A percentile compares a stretch with the other conserved stretches of the same genome.
phyloP scores from a whole-genome alignment of 2,113 vertebrate genomes.

The Meleagris gallopavo region DNA sequence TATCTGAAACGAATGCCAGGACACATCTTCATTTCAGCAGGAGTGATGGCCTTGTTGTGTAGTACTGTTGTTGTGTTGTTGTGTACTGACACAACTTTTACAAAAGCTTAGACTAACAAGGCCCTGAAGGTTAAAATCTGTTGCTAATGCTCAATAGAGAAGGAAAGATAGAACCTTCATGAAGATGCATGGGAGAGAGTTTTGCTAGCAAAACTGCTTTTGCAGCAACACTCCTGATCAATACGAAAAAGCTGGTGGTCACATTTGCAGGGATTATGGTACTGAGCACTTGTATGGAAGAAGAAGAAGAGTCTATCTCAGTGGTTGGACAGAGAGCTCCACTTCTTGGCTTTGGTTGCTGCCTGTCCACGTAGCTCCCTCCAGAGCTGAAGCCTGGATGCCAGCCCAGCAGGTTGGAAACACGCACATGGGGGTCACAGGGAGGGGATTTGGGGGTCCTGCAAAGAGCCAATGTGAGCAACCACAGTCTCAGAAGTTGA shows the following conservation, averaged over 20 bases:
- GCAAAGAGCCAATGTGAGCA: rapidly evolving
- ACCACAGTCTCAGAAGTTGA: rapidly evolving
- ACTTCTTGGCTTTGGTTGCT: background rate
- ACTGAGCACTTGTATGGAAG: background rate
- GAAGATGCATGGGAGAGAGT: background rate
- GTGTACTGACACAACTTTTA: background rate
- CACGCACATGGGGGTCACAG: rapidly evolving
- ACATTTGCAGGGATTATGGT: background rate
- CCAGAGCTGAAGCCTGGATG: background rate
- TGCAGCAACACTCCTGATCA: background rate
- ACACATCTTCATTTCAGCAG: background rate
- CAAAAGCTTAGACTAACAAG: background rate
- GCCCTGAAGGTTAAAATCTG: background rate
- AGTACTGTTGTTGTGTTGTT: too few relatives aligned
- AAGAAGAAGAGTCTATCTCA: background rate
- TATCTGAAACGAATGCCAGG: background rate
- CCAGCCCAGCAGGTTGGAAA: background rate
- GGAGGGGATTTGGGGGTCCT: background rate
- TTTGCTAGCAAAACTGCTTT: background rate
- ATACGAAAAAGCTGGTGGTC: background rate
- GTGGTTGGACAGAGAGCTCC: background rate
- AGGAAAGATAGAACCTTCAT: background rate
- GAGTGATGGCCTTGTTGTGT: background rate
- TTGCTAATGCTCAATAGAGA: background rate
- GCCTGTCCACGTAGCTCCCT: rapidly evolving